Percentiles rank a stretch among this genome's conserved stretches.
phyloP scores from a whole-genome alignment of 2,888 invertebrate species.

The Brachynemurus nebulosus region DNA sequence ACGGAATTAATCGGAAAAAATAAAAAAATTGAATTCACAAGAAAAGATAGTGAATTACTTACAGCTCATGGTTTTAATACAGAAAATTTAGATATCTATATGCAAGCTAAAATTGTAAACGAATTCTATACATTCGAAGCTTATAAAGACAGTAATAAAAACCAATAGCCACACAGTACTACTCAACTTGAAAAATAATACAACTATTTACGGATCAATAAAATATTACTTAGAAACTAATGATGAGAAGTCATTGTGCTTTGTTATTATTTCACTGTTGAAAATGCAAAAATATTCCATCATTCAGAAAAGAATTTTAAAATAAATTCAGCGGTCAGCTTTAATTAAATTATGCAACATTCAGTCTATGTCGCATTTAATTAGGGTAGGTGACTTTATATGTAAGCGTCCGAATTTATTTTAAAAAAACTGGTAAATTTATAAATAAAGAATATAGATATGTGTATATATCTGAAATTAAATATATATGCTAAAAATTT shows the following conservation, averaged over 20 bases:
- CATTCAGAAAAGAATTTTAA: background rate
- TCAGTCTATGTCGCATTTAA: background rate
- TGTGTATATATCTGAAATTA: too few relatives aligned
- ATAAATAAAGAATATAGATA: too few relatives aligned
- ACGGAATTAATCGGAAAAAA: background rate
- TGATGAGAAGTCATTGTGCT: background rate
- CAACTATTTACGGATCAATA: background rate
- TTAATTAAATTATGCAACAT: background rate
- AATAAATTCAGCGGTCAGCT: background rate
- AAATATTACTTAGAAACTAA: background rate
- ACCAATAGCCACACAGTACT: slow-evolving; percentile 12
- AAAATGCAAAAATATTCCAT: background rate
- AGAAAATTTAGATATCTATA: slow-evolving; percentile 9
- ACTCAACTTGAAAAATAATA: background rate
- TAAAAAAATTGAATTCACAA: background rate
- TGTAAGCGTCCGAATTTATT: background rate
- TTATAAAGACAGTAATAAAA: slow-evolving; percentile 12
- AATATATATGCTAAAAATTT: too few relatives aligned
- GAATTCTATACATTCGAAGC: slow-evolving; percentile 13
- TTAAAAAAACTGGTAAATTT: background rate
- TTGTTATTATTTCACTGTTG: background rate
- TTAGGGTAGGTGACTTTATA: background rate
- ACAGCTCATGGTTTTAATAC: background rate
- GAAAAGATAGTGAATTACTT: background rate
- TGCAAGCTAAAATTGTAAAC: slow-evolving; percentile 12